A percentile compares a stretch with the other conserved stretches of the same genome.
Evolutionary conservation across 1,140 invertebrate species (phyloP).

Genomic region (Caerostris extrusa): DNA sequence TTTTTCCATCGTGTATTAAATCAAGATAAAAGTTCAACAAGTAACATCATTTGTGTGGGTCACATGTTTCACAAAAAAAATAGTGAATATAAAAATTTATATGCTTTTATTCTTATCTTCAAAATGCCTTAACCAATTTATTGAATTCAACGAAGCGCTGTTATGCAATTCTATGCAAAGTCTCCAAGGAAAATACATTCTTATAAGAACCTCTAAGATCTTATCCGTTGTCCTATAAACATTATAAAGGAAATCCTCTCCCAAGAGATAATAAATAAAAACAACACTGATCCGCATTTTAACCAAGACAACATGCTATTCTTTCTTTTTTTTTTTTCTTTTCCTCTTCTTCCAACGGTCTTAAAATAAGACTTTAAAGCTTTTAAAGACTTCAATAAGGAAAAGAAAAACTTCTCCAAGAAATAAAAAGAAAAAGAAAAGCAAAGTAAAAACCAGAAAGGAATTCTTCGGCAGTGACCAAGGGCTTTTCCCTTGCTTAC

Average conservation of each 20-base stretch:
- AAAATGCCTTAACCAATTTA: not conserved
- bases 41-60: not conserved
- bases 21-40: no score
- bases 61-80: not conserved
- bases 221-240: not conserved
- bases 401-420: not conserved
- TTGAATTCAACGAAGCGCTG: not conserved
- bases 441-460: not conserved
- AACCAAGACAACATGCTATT: slow-evolving; percentile 36
- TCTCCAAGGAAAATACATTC: slow-evolving; percentile 10
- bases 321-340: not conserved
- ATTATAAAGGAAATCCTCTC: not conserved
- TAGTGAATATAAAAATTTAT: slow-evolving; percentile 73
- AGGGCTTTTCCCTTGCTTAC: no score
- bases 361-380: slow-evolving; percentile 50
- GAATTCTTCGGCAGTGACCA: not conserved
- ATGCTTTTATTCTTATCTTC: not conserved
- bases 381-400: slow-evolving; percentile 52
- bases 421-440: not conserved
- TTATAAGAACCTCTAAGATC: not conserved
- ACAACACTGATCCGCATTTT: slow-evolving; percentile 36
- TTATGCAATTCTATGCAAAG: not conserved
- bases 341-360: not conserved
- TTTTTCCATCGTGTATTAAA: no score
- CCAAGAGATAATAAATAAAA: slow-evolving; percentile 35